A percentile compares a stretch with the other conserved stretches of the same genome.
Evolutionary conservation across 1,140 invertebrate species (phyloP).

Genomic region (Drosophila malerkotliana): DNA sequence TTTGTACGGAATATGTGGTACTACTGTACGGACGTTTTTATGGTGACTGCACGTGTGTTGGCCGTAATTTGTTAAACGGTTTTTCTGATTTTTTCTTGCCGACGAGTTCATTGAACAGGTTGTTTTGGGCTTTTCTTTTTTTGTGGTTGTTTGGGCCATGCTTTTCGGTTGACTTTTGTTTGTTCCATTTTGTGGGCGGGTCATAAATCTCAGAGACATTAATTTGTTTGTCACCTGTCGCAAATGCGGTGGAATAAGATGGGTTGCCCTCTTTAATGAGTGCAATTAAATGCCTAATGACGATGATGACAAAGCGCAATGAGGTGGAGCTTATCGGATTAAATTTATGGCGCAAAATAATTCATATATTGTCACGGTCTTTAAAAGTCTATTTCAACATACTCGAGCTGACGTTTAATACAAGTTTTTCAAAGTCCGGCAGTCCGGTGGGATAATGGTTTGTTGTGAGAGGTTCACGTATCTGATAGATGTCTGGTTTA

Average conservation of each 20-base stretch:
- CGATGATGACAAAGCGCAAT: conserved; percentile 25
- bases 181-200: conserved; percentile 35
- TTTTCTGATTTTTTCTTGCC: conserved; percentile 40
- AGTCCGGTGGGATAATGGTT: not conserved
- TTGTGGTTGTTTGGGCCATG: too few relatives aligned
- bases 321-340: conserved; percentile 14
- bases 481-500: not conserved
- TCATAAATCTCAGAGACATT: conserved; percentile 53
- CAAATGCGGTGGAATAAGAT: conserved; percentile 48
- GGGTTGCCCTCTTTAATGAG: conserved; percentile 36
- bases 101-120: conserved; percentile 69
- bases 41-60: conserved; percentile 59
- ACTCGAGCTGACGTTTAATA: conserved; percentile 8
- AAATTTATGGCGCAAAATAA: conserved; percentile 30
- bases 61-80: conserved; percentile 62
- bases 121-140: conserved; percentile 23
- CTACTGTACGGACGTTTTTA: conserved; percentile 54
- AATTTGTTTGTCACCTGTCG: conserved; percentile 58
- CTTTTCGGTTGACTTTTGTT: conserved; percentile 18
- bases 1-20: conserved; percentile 18
- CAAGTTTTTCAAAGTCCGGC: conserved; percentile 3
- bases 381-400: conserved; percentile 9
- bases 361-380: conserved; percentile 16
- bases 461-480: not conserved
- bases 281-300: conserved; percentile 50